Base-by-base conservation (phyloP, 2,888 invertebrate species). In the Acanthosoma haemorrhoidale region DNA sequence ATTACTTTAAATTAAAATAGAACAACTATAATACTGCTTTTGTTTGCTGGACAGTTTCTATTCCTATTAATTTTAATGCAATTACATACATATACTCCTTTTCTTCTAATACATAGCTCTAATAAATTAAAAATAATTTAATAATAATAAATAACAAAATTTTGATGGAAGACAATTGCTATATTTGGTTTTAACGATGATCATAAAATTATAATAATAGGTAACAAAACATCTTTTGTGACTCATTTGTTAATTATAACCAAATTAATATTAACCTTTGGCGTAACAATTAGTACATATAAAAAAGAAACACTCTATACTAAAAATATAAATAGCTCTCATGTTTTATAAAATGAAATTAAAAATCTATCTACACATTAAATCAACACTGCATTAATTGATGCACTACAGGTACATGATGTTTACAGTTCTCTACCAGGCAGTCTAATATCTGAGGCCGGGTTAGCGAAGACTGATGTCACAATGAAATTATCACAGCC, bases 141-240 rank as follows among this genome's bases (percentile, higher is more conserved):
- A 63, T 9, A 29, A 58, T 58, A 58, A 31, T 25, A n/a, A 8
- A 31, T 41, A 63, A 63, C 38, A 61, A 61, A 38, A 18, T 13
- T 8, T 11, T 13, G 5, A 4, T 64, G 29, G 39, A 36, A 64
- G 39, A 64, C 34, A 9, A 41, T 61, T 34, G n/a, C 21, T 61
- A 61, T 61, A 61, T 61, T 61, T 64, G 64, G 64, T 41, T 64
- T 64, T 39, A 61, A 61, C 41, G 16, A 16, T 57, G 15, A 41
- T 39, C 11, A 64, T 38, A 64, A 64, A 25, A 41, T 41, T n/a
- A 25, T 15, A 64, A 41, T 41, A 64, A 41, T 29, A 41, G 64
- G 64, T 64, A 64, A 64, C 64, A 64, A 64, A 41, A 41, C n/a
- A 29, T 21, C 32, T 59, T 32, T 59, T 4, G 16, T 59, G 31